Evolutionary conservation across 30 jellyfish, hydroid and myxozoan genomes (phyloP), one percentile per base, ranked within the genome.

Genomic region (Aurelia aurita): DNA sequence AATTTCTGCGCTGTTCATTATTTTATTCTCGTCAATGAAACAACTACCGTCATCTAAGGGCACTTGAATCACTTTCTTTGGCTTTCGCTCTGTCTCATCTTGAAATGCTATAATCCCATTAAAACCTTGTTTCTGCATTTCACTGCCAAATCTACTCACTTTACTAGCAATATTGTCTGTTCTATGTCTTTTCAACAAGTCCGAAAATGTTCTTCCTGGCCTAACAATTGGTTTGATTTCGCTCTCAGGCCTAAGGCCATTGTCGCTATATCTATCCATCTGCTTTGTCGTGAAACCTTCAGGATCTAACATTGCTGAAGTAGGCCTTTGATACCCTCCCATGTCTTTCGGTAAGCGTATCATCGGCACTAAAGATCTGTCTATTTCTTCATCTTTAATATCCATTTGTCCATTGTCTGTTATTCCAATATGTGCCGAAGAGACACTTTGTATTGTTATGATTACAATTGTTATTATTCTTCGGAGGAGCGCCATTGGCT

Each of bases 281-380:
- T 77, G 53, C 31, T 28, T 20, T 20, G 27, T 64, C 9, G 18
- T 18, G 22, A 61, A 18, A 0, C 67, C 83, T 21, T 58, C 58
- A 1, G 62, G 51, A 26, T 80, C 58, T 53, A 80, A 27, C 28
- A 28, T 28, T 25, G 75, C n/a, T 11, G 57, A n/a, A 34, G 63
- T 35, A 18, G 90, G 76, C 43, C 44, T 28, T 20, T 59, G 57
- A 23, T 28, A 78, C 75, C 27, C 27, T 25, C 76, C 28, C 20
- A 26, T 35, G 21, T 53, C 69, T 23, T 66, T 77, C 5, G 85
- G 79, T 49, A 82, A n/a, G 4, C 91, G 85, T 43, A 82, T 82
- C 91, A 82, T 82, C 1, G 91, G 91, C 19, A 82, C 91, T 25
- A 69, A 74, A 10, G 85, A 82, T 34, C 79, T 28, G 73, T 82